Percentiles rank a stretch among this genome's conserved stretches.
Conservation (phyloP, 2,797 vertebrate species). For the Leptodactylus fallax region DNA sequence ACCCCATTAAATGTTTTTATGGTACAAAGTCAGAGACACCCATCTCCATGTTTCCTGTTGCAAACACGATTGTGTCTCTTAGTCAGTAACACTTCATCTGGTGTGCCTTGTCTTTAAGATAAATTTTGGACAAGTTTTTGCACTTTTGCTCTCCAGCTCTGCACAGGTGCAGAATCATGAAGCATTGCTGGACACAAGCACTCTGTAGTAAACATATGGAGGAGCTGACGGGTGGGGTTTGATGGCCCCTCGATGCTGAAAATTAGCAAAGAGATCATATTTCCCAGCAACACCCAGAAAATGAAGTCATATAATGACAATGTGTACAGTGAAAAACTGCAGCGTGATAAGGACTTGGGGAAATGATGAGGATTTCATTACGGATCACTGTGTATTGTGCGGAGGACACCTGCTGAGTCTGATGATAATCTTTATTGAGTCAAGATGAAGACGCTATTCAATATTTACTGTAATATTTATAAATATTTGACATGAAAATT, state of each 20-base stretch:
- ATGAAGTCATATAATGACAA: background rate
- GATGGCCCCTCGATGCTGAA: background rate
- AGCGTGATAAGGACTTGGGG: background rate
- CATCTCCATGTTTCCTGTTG: too few relatives aligned
- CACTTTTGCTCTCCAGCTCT: background rate
- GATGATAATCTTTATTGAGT: background rate
- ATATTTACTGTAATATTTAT: background rate
- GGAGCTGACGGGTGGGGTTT: background rate
- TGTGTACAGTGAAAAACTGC: background rate
- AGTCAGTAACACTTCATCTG: too few relatives aligned
- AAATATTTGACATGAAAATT: background rate
- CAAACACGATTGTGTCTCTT: too few relatives aligned
- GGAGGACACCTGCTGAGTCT: slow-evolving; percentile 8
- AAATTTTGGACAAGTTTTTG: background rate
- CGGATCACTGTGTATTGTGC: background rate
- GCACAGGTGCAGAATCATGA: background rate
- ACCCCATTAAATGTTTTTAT: too few relatives aligned
- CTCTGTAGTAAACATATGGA: background rate
- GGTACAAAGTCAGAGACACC: too few relatives aligned
- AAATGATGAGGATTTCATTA: slow-evolving; percentile 9
- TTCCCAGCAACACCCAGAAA: slow-evolving; percentile 20
- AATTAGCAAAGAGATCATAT: background rate
- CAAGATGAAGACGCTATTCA: background rate
- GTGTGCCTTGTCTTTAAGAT: too few relatives aligned
- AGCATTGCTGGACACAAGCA: background rate